Base-by-base conservation (phyloP, 1,140 invertebrate genomes). In the Batillaria attramentaria region DNA sequence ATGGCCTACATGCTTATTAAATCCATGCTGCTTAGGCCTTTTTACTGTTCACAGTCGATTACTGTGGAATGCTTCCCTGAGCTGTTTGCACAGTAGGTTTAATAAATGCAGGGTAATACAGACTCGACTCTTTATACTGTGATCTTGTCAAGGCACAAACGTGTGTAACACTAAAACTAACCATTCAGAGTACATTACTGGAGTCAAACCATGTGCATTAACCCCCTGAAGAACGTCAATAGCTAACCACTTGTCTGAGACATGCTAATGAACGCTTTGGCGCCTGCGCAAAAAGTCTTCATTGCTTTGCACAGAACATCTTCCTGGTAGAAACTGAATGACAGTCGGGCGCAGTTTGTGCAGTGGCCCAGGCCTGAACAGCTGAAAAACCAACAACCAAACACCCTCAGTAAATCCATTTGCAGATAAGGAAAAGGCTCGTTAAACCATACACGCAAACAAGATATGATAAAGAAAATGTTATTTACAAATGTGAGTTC, bases 341-440 rank as follows among this genome's bases (percentile, higher is more conserved):
- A 20, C 13, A 73, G 35, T 31, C 72, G 72, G 37, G 72, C 50
- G 39, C 72, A 57, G 72, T 73, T 54, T 24, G 31, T 18, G n/a
- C 0, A 60, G 8, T 39, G 54, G 28, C 50, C 50, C 46, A 39
- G 28, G 3, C 6, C 13, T n/a, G 72, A 73, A 16, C 20, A 31
- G 37, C 72, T 73, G 72, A 43, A 57, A 28, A 73, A 6, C 54
- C 13, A 72, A 50, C 8, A 72, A 24, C 5, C 70, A 5, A 31
- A 33, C 24, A 72, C 5, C 16, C 39, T 37, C 39, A 28, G 6
- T 16, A 8, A n/a, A n/a, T n/a, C n/a, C 46, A 13, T 50, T 13
- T 50, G 46, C 24, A 50, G 10, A 50, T 50, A 24, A 50, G 24
- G 13, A 50, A 24, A 13, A 50, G 10, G 46, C 13, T 24, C 46